Base-by-base conservation (phyloP, 2,797 vertebrate genomes). In the Pempheris klunzingeri region DNA sequence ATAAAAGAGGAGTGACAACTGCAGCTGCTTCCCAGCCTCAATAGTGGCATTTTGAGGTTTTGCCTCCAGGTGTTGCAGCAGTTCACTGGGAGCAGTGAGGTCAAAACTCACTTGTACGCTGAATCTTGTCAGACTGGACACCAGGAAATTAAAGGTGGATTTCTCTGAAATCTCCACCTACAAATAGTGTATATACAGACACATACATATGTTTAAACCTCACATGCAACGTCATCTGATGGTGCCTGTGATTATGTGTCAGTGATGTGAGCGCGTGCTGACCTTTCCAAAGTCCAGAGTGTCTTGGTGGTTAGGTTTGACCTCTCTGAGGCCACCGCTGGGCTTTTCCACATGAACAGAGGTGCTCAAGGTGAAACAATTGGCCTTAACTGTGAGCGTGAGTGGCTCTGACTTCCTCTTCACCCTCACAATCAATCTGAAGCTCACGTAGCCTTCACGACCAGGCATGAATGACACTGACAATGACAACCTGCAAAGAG, bases 111-210 rank as follows among this genome's bases (percentile, higher is more conserved):
- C 95, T 44, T 92, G 91, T 80, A 96, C 90, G 83, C 49, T 92
- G 85, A 96, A 96, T 67, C 87, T 95, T 2, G 96, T 90, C 0
- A 92, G 86, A 80, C 96, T 98, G 65, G 85, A 80, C 53, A 98
- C 88, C 74, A 85, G 81, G 80, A 99, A 94, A 36, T 88, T 74
- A 49, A 89, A 90, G 26, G 82, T 82, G 17, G 89, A 82, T 38
- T 87, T 88, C 77, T 97, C 94, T 7, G 94, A 94, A 59, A 97
- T 54, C 69, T 95, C 94, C 75, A 98, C 94, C 97, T 98, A 74
- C 46, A 71, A 30, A 59, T 0, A n/a, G 52, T 15, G 2, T 20
- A 38, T 2, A 60, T 3, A 66, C 1, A 61, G 20, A 70, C 30
- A 73, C 18, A 62, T 12, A 62, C 12, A 62, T 18, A 0, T 1